Base-by-base conservation (phyloP, 2,888 invertebrate genomes). In the Hypena proboscidalis region DNA sequence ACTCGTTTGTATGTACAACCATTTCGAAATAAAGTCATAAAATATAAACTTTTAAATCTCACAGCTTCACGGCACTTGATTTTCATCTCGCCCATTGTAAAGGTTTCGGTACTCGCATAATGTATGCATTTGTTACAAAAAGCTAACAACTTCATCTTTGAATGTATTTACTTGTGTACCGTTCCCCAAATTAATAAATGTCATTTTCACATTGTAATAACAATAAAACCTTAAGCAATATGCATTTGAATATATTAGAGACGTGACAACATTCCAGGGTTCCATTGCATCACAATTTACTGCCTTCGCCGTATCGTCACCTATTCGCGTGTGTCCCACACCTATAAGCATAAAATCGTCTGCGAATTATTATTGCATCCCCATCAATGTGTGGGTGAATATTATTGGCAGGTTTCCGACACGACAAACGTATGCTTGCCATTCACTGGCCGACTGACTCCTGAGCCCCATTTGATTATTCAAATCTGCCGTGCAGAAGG, bases 331-430 rank as follows among this genome's bases (percentile, higher is more conserved):
- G 58, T 69, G 69, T 69, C 60, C 72, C 61, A 52, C 58, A 60
- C 67, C 72, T 70, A 76, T 78, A 82, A 80, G 79, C 79, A 85
- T 84, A 83, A 83, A 85, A 83, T 84, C 75, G 72, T 69, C 77
- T 73, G 72, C 78, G 77, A 82, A n/a, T n/a, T n/a, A n/a, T 80
- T 79, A 83, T 80, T 82, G 77, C 79, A 72, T 71, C 58, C 76
- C 77, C 67, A 74, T 77, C 74, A 70, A 67, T 84, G 89, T 86
- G 88, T 88, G 86, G 79, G 89, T 85, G 85, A 83, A 84, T 84
- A 86, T 85, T 85, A 88, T 87, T 86, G 85, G 83, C 85, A 85
- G 80, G 80, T 79, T 77, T 72, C 74, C 74, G 78, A 74, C 80
- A 77, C 80, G 74, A 78, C 77, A 72, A 82, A 79, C 68, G 67